Conservation (phyloP, 2,888 invertebrate genomes). For the Ochropleura leucogaster region DNA sequence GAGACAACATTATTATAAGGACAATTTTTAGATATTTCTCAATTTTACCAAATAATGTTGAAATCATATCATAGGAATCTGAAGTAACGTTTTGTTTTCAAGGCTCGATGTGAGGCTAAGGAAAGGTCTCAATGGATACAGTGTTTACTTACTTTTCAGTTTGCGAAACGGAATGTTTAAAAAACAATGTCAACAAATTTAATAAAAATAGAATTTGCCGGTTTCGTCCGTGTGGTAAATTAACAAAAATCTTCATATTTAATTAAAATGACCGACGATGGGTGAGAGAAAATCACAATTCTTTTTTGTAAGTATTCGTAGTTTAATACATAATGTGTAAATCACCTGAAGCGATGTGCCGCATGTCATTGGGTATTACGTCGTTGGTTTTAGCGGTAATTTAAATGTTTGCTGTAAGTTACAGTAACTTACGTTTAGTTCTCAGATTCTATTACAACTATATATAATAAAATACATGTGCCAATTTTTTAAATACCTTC, state of each 20-base stretch:
- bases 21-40: too few species aligned
- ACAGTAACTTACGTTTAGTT: background rate
- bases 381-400: slow-evolving; percentile 45
- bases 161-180: slow-evolving; percentile 35
- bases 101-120: too few species aligned
- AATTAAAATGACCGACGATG: slow-evolving; percentile 67
- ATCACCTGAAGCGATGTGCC: slow-evolving; percentile 6
- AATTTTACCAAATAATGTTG: background rate
- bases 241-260: slow-evolving; percentile 25
- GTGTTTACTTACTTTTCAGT: background rate
- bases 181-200: slow-evolving; percentile 58
- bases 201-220: slow-evolving; percentile 62
- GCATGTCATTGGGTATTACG: slow-evolving; percentile 13
- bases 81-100: too few species aligned
- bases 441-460: background rate
- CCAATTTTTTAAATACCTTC: too few species aligned
- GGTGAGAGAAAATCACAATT: slow-evolving; percentile 60
- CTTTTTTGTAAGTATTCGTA: slow-evolving; percentile 54
- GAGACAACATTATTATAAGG: background rate
- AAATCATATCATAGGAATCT: background rate
- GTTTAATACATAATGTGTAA: background rate
- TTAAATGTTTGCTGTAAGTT: slow-evolving; percentile 35
- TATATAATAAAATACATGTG: too few species aligned
- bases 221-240: slow-evolving; percentile 50
- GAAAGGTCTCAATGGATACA: background rate